Conservation (phyloP, 1,140 invertebrate genomes). For the Bombus affinis region DNA sequence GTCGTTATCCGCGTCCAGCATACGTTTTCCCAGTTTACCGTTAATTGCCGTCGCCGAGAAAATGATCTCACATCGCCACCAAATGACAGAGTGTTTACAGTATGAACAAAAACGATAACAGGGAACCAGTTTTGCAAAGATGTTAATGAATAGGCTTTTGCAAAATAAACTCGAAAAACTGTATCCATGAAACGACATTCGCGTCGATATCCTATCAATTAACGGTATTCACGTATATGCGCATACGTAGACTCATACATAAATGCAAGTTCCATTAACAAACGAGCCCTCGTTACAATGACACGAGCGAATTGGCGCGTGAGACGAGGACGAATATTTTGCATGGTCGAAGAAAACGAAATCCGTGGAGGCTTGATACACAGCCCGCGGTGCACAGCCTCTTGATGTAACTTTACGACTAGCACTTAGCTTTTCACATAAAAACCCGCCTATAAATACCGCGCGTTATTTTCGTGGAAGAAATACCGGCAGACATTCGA, state of each 20-base stretch:
- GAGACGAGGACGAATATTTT: constrained; percentile 3
- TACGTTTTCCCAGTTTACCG: constrained; percentile 15
- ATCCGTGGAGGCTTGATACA: constrained; percentile 18
- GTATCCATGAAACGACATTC: not conserved
- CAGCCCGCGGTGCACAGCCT: constrained; percentile 43
- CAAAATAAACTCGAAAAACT: not conserved
- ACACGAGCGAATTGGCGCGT: not conserved
- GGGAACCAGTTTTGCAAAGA: constrained; percentile 38
- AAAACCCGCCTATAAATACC: constrained; percentile 74
- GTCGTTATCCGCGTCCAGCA: not conserved
- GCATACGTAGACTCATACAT: not conserved
- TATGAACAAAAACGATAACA: constrained; percentile 17
- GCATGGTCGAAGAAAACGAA: constrained; percentile 16
- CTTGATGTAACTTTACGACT: constrained; percentile 73
- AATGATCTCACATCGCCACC: constrained; percentile 20
- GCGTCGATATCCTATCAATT: constrained; percentile 21
- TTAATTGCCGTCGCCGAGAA: constrained; percentile 29
- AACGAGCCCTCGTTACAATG: not conserved
- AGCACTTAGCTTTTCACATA: constrained; percentile 71
- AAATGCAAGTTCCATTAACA: not conserved
- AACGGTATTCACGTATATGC: not conserved
- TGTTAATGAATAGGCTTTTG: constrained; percentile 14
- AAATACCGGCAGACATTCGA: constrained; percentile 61
- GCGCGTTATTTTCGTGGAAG: constrained; percentile 69
- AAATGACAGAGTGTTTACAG: constrained; percentile 21